phyloP scores from a whole-genome alignment of 2,888 invertebrate species.

The Pseudanteris insignis region DNA sequence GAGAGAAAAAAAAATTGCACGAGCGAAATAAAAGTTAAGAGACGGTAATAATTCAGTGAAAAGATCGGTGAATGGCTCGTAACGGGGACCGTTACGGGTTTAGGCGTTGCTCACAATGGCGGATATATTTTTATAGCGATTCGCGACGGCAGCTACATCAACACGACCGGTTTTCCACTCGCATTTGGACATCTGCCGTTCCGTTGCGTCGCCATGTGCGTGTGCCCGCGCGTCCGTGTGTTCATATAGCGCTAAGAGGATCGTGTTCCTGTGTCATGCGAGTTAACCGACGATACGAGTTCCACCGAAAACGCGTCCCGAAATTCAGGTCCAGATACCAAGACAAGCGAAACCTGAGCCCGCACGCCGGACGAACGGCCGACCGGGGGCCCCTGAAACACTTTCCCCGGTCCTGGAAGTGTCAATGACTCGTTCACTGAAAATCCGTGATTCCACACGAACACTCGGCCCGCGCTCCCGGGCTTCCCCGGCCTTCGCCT shows the following conservation, averaged over 20 bases:
- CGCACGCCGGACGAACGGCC: neutral
- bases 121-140: conserved; percentile 66
- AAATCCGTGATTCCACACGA: neutral
- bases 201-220: conserved; percentile 45
- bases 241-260: conserved; percentile 30
- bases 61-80: conserved; percentile 46
- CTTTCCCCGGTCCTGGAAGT: conserved; percentile 6
- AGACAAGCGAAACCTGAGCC: conserved; percentile 17
- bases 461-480: neutral
- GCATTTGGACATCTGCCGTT: conserved; percentile 64
- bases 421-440: conserved; percentile 9
- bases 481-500: conserved; percentile 4
- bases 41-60: conserved; percentile 50
- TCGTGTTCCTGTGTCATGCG: conserved; percentile 38
- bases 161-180: conserved; percentile 66
- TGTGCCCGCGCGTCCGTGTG: conserved; percentile 14
- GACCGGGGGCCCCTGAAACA: neutral
- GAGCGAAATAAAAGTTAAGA: conserved; percentile 48
- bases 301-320: conserved; percentile 22
- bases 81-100: conserved; percentile 54
- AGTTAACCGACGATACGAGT: conserved; percentile 39
- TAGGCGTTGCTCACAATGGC: conserved; percentile 59
- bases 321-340: conserved; percentile 35
- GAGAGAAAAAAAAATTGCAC: conserved; percentile 35
- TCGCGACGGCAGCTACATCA: conserved; percentile 66